Conservation (phyloP, 2,113 vertebrate species). For the Zosterops lateralis region DNA sequence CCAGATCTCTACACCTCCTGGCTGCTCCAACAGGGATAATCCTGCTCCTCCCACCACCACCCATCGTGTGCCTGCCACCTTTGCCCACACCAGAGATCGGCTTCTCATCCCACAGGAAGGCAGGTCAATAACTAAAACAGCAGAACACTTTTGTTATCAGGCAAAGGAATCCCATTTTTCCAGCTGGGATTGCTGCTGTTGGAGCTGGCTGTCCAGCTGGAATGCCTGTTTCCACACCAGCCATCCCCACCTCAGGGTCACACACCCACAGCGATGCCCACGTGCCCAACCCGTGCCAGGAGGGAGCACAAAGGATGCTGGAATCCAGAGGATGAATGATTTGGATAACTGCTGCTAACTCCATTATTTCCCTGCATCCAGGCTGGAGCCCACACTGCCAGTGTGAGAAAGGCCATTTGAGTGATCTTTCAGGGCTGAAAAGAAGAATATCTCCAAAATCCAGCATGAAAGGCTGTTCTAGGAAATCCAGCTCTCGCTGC, state of each 20-base stretch:
- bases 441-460: slow-evolving; percentile 25
- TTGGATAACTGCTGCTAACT: not conserved
- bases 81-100: accelerated
- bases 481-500: not conserved
- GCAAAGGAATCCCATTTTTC: not conserved
- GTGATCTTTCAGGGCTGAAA: not conserved
- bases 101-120: not conserved
- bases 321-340: not conserved
- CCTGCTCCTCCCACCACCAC: not conserved
- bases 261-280: accelerated
- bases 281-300: not conserved
- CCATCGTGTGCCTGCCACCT: not conserved
- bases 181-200: not conserved
- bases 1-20: not conserved
- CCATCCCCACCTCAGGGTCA: not conserved
- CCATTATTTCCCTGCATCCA: not conserved
- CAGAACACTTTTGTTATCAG: not conserved
- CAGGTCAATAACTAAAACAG: not conserved
- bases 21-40: not conserved
- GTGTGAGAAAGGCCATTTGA: not conserved
- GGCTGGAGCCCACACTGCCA: not conserved
- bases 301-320: not conserved
- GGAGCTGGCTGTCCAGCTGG: not conserved
- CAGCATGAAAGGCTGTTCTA: slow-evolving; percentile 33
- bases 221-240: not conserved